Base-by-base conservation (phyloP, 2,113 vertebrate genomes). In the Daphoenositta chrysoptera region DNA sequence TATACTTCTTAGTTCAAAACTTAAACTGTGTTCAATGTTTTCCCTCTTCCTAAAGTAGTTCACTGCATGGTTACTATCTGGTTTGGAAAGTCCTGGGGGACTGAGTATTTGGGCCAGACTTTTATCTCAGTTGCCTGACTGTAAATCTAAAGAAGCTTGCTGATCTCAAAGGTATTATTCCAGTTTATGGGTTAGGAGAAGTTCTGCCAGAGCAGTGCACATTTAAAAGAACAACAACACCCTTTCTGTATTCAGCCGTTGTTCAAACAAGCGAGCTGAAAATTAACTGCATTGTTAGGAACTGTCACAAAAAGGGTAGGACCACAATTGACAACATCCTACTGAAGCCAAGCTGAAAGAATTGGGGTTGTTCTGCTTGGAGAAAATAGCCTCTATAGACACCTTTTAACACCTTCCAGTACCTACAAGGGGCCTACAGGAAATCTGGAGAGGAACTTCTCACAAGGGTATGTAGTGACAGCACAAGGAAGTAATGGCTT, bases 91-190 rank as follows among this genome's bases (percentile, higher is more conserved):
- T 57, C 68, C 61, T 71, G 42, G 17, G 72, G 60, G 79, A 89
- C 47, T 65, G 47, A 84, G 33, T 63, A 69, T 82, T 92, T 48
- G 69, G 76, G 48, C 48, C n/a, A 83, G 77, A 71, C 84, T 94
- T 96, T 88, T 83, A 90, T 91, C 87, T 94, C 69, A 19, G 45
- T 51, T 90, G 86, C 48, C 45, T 78, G 68, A 24, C 7, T 71
- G 33, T 37, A 95, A 88, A 87, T 80, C 39, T 81, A 73, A 87
- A 93, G 48, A 82, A 93, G 57, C 26, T 94, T 64, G 68, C 45
- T 86, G 86, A 45, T 94, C 89, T 96, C 79, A 83, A 91, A 96
- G 84, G 51, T 71, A 66, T 82, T 82, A 94, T 91, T 90, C 15
- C 54, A n/a, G 42, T 92, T 94, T 64, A 89, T 44, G 65, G 24